A percentile compares a stretch with the other conserved stretches of the same genome.
These are phyloP conservation scores for Dryoscopus gambensis DNA, from an alignment of 2,113 vertebrate genomes.

Conservation along the genomic window DNA sequence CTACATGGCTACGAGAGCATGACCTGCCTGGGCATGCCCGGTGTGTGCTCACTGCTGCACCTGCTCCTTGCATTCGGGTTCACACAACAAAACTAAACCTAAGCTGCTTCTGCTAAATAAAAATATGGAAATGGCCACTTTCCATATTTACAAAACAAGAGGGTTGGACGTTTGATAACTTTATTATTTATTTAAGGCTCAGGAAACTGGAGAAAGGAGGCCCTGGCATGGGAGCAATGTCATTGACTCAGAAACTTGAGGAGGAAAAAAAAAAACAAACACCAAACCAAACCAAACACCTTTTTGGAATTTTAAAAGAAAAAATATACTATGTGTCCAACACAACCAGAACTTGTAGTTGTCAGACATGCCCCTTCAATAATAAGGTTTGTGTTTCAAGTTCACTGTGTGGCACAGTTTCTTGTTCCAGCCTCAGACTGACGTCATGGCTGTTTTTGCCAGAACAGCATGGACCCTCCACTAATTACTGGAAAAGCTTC, in stretches of 20 bases:
- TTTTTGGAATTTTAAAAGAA: background rate
- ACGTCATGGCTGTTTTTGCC: slow-evolving; percentile 51
- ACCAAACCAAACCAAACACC: background rate
- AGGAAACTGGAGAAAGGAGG: background rate
- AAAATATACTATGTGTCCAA: background rate
- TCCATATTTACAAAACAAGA: background rate
- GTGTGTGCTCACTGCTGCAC: background rate
- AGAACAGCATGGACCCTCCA: slow-evolving; percentile 48
- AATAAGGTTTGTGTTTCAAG: slow-evolving; percentile 20
- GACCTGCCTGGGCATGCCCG: background rate
- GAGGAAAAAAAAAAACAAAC: background rate
- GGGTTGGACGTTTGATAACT: background rate
- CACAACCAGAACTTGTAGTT: background rate
- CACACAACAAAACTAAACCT: background rate
- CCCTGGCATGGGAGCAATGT: background rate
- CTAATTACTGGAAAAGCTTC: slow-evolving; percentile 65
- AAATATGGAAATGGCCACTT: background rate
- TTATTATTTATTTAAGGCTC: background rate
- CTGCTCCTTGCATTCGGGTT: background rate
- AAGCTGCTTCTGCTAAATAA: background rate
- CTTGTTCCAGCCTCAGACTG: background rate
- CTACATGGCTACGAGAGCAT: rapidly evolving
- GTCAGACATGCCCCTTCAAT: background rate
- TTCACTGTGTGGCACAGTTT: background rate
- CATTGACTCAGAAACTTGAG: background rate